Conservation (phyloP, 2,797 vertebrate species). For the Gadopsis marmoratus region DNA sequence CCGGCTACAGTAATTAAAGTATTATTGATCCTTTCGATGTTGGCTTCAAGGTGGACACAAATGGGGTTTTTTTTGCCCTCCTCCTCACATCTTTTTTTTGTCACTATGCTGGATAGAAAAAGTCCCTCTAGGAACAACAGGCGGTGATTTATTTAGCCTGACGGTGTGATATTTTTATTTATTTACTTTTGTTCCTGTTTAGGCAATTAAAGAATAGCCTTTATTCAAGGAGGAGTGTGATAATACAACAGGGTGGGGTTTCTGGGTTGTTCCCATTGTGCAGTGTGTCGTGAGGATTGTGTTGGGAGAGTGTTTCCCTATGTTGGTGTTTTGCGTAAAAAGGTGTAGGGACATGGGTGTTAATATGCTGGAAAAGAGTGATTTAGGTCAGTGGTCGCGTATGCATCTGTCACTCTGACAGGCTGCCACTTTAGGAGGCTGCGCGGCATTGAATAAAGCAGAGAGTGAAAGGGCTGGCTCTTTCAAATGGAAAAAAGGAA, state of each 20-base stretch:
- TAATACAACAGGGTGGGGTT: constrained; percentile 44
- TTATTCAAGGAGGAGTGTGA: constrained; percentile 36
- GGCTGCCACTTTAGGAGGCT: constrained; percentile 69
- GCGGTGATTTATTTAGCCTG: constrained; percentile 57
- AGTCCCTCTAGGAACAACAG: constrained; percentile 50
- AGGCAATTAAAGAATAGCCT: constrained; percentile 58
- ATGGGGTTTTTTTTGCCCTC: constrained; percentile 23
- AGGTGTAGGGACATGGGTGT: constrained; percentile 73
- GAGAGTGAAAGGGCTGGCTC: constrained; percentile 55
- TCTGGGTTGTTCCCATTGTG: constrained; percentile 46
- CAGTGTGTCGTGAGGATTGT: constrained; percentile 35
- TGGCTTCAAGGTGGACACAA: constrained; percentile 56
- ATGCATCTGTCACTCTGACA: constrained; percentile 82
- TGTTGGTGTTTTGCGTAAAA: constrained; percentile 62
- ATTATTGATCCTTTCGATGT: constrained; percentile 87
- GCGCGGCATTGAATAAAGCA: constrained; percentile 69
- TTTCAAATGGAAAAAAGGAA: constrained; percentile 66
- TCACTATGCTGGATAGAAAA: constrained; percentile 32
- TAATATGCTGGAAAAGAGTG: constrained; percentile 86
- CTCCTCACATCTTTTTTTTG: constrained; percentile 45
- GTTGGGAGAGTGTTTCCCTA: constrained; percentile 41
- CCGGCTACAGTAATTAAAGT: constrained; percentile 89
- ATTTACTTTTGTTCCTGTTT: constrained; percentile 24
- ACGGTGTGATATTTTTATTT: constrained; percentile 31
- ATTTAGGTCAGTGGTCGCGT: constrained; percentile 85